Evolutionary conservation across 1,140 invertebrate genomes (phyloP), one percentile per base, ranked within the genome.

Genomic region (Musca vetustissima): DNA sequence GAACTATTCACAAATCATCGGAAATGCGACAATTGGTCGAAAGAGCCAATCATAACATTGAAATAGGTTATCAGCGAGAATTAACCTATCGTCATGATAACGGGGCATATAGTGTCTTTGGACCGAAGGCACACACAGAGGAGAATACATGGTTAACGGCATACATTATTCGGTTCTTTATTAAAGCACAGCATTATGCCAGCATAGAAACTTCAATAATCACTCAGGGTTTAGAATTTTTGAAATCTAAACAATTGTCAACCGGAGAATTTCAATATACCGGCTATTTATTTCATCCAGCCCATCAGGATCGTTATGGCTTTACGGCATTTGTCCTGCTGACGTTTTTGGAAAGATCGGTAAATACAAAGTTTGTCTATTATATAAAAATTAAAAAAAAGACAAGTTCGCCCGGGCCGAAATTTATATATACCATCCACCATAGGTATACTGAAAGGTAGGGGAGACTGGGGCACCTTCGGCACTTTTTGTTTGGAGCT

Each of bases 101-200:
- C 82, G 95, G 96, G 4, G 98, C 96, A 0, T 99, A 98, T 82
- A 96, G 95, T 78, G 92, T 94, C 84, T 98, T 97, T 80, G 50
- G 50, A 11, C 9, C n/a, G 21, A 11, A 53, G 4, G 19, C 28
- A 6, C 50, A 21, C 4, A 21, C 17, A 53, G 19, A 15, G 13
- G 48, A 15, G 15, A 53, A 19, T 19, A 53, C 50, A 8, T 53
- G 95, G 95, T 85, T 98, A 70, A 98, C 97, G 11, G 93, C 96
- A 1, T 96, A 96, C 79, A 93, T 97, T 0, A 88, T 90, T 0
- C 90, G 93, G 70, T 93, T 94, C 64, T 91, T 98, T 75, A 87
- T 88, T 36, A 90, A 93, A 82, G 94, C 94, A 32, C 28, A 32
- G 9, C 28, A 9, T 32, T 32, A 32, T 32, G 28, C 28, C 28